Percentiles rank a stretch among this genome's conserved stretches.
Conservation (phyloP, 2,113 vertebrate species). For the Ascaphus truei region DNA sequence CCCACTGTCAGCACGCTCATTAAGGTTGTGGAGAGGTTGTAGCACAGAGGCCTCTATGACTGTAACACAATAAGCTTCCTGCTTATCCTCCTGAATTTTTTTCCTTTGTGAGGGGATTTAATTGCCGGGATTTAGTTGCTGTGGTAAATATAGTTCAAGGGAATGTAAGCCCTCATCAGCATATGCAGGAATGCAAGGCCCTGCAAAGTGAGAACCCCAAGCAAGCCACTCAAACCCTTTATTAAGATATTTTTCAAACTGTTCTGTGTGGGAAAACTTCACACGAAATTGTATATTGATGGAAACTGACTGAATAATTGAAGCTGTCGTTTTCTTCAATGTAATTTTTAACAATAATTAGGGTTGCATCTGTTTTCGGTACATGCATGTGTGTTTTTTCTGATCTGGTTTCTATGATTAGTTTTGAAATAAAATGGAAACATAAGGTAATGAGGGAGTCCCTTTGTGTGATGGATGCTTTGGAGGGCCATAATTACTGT, state of each 20-base stretch:
- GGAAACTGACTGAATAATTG: not conserved
- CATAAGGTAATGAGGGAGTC: too few relatives aligned
- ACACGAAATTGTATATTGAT: conserved; percentile 3
- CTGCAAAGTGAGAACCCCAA: not conserved
- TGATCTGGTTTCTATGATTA: too few relatives aligned
- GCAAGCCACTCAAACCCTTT: conserved; percentile 9
- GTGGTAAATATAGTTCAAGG: not conserved
- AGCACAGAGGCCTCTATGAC: not conserved
- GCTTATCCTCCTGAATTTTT: not conserved
- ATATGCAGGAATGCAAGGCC: not conserved
- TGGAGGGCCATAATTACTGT: too few relatives aligned
- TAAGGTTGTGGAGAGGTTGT: not conserved
- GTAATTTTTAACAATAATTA: too few relatives aligned
- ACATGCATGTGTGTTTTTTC: too few relatives aligned
- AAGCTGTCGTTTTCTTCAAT: conserved; percentile 2
- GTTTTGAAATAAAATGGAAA: too few relatives aligned
- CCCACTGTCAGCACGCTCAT: conserved; percentile 26
- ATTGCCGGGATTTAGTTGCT: not conserved
- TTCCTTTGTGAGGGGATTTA: conserved; percentile 25
- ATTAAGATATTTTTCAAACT: conserved; percentile 27
- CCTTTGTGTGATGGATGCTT: too few relatives aligned
- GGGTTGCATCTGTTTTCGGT: too few relatives aligned
- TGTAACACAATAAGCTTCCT: not conserved
- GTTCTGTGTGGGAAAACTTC: conserved; percentile 24
- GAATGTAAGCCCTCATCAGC: not conserved